Evolutionary conservation across 2,113 vertebrate species (phyloP), one percentile per base, ranked within the genome.

Genomic region (Diphyllodes magnificus): DNA sequence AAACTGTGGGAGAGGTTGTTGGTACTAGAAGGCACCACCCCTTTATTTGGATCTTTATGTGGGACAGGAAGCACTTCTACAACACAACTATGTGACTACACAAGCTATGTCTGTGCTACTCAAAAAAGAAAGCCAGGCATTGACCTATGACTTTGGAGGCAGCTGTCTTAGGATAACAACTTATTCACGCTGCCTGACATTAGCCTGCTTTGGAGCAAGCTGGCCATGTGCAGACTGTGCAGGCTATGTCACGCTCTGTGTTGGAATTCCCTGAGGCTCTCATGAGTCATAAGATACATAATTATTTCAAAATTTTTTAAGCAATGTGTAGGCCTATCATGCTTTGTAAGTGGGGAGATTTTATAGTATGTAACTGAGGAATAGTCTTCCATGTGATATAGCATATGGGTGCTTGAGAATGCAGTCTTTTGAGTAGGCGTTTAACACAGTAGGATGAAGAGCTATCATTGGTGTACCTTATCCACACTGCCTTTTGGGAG

Each of bases 161-260:
- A 49, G 24, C 10, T 68, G 13, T 49, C 2, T 3, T 8, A 82
- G 31, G 31, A 6, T 65, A 72, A 80, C 5, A 66, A 30, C 8
- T 7, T 57, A 40, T 30, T 82, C 18, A 39, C 19, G 40, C 1
- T 19, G 15, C 25, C 51, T 57, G 37, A 45, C 8, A 27, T n/a
- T 35, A 83, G 1, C 4, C 10, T 6, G 2, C 11, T 64, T 70
- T 53, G 37, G n/a, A 85, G 20, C 27, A 76, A 79, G 80, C 4
- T 56, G 28, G 18, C 35, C 61, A 8, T 5, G 19, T 37, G 22
- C 14, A 72, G 60, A 44, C 15, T 23, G 9, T 61, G 13, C 25
- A 57, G 28, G 9, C 6, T 79, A 17, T 4, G 21, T 57, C 40
- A 65, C 0, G 0, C 14, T 65, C 35, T 15, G 7, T 15, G 28